phyloP scores from a whole-genome alignment of 2,113 vertebrate genomes.

The Sturnus vulgaris region DNA sequence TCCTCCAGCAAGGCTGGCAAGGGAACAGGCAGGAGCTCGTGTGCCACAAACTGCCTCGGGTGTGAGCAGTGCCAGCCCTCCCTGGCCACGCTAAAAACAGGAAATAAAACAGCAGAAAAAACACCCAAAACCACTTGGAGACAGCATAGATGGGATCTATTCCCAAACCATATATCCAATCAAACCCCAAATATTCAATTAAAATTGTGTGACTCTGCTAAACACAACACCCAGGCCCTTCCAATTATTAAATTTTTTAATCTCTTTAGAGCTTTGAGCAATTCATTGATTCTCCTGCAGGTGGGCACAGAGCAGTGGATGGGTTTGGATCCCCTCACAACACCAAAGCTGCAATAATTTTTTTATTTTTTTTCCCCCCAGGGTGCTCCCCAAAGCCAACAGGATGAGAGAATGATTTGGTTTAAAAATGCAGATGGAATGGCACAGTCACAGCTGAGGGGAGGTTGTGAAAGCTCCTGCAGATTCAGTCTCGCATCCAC shows the following conservation, averaged over 20 bases:
- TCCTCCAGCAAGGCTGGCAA: neutral
- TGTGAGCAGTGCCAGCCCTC: neutral
- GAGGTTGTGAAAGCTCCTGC: neutral
- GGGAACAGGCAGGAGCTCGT: accelerated
- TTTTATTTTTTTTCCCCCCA: neutral
- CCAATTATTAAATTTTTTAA: neutral
- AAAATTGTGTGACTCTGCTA: accelerated
- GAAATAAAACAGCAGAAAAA: neutral
- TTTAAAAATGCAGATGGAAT: neutral
- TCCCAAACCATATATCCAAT: neutral
- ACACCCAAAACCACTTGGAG: neutral
- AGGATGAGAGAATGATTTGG: neutral
- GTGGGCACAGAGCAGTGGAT: neutral
- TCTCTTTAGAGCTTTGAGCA: neutral
- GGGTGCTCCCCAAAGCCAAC: neutral
- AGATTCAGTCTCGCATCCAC: neutral
- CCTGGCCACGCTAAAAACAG: neutral
- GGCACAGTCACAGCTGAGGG: neutral
- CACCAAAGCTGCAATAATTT: neutral
- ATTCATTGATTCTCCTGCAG: neutral
- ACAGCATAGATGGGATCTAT: accelerated
- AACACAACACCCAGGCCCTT: neutral
- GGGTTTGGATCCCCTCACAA: neutral
- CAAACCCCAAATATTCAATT: accelerated
- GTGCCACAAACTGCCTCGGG: neutral